Percentiles rank a stretch among this genome's conserved stretches.
Evolutionary conservation across 2,113 vertebrate species (phyloP).

Genomic region (Anolis carolinensis): DNA sequence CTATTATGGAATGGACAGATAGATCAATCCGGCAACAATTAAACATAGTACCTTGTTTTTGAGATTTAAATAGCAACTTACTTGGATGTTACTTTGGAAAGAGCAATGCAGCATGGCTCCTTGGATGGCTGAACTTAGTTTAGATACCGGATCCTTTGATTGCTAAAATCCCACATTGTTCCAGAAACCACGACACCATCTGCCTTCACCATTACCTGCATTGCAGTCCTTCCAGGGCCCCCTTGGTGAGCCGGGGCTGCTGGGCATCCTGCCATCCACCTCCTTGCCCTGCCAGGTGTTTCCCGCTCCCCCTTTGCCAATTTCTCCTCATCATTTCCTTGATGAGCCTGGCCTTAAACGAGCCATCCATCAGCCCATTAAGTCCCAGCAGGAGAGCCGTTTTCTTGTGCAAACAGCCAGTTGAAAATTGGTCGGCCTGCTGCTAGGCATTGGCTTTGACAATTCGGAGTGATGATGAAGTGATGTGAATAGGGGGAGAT

Average conservation of each 20-base stretch:
- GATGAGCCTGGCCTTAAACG: background rate
- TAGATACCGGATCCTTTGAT: background rate
- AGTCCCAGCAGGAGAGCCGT: constrained; percentile 33
- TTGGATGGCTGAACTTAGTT: background rate
- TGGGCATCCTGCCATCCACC: background rate
- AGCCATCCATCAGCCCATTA: constrained; percentile 31
- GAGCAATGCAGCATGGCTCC: too few species aligned
- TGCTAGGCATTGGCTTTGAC: constrained; percentile 4
- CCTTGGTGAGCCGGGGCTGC: background rate
- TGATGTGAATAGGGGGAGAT: background rate
- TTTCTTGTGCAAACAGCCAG: constrained; percentile 36
- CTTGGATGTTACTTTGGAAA: background rate
- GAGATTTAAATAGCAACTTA: background rate
- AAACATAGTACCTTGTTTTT: background rate
- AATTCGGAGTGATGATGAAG: constrained; percentile 2
- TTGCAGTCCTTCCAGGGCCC: background rate
- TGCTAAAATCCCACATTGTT: fast-evolving
- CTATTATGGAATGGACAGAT: too few species aligned
- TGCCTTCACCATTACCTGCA: too few species aligned
- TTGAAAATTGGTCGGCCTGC: constrained; percentile 7
- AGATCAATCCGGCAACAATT: too few species aligned
- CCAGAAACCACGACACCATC: fast-evolving
- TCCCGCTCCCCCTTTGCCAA: background rate
- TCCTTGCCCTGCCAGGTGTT: background rate
- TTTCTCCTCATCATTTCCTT: constrained; percentile 3